These are phyloP conservation scores for Rynchops niger DNA, from an alignment of 2,113 vertebrate genomes.

Conservation along the genomic window DNA sequence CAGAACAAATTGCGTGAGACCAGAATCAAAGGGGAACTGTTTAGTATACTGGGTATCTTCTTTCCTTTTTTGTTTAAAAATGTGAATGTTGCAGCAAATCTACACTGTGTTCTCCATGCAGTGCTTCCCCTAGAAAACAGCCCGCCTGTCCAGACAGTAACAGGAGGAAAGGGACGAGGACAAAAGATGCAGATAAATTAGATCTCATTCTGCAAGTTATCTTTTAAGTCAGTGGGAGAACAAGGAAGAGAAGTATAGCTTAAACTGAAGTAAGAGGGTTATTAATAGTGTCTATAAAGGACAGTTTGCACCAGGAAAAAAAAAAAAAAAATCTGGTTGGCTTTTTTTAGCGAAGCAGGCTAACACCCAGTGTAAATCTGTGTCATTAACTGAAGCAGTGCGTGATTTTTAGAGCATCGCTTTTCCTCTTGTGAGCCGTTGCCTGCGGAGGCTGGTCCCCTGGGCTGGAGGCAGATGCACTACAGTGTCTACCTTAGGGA, in stretches of 20 bases:
- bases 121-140: neutral
- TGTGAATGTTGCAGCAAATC: neutral
- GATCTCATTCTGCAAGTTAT: conserved; percentile 6
- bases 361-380: conserved; percentile 63
- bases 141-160: neutral
- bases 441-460: neutral
- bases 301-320: conserved; percentile 50
- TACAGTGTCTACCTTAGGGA: neutral
- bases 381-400: conserved; percentile 54
- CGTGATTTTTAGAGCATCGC: conserved; percentile 15
- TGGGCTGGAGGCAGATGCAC: neutral
- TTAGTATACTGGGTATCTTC: neutral
- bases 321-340: neutral
- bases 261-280: conserved; percentile 47
- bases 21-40: neutral
- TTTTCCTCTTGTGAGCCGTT: neutral
- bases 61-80: neutral
- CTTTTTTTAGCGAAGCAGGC: conserved; percentile 56
- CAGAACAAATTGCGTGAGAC: conserved; percentile 13
- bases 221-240: conserved; percentile 48
- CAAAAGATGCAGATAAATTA: neutral
- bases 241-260: conserved; percentile 36
- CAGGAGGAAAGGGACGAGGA: neutral
- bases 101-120: neutral
- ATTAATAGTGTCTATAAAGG: conserved; percentile 59